Base-by-base conservation (phyloP, 2,888 invertebrate species). In the Chirona hameri region DNA sequence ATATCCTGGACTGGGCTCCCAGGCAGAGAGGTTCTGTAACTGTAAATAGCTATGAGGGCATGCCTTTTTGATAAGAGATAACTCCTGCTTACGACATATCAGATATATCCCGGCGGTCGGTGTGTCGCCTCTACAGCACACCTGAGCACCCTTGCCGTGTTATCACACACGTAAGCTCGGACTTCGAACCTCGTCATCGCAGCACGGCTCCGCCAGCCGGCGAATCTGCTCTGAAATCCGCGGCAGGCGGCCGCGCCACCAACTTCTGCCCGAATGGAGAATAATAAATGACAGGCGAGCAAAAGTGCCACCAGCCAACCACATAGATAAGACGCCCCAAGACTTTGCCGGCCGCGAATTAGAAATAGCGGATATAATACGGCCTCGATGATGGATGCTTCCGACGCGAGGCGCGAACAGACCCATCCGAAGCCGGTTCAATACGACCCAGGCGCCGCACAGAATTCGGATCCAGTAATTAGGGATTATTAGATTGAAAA, bases 401-500 rank as follows among this genome's bases (percentile, higher is more conserved):
- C 46, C 46, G 76, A 76, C 9, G 39, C 46, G 18, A 24, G 31
- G 18, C 3, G 24, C 76, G 46, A 76, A 76, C 76, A 76, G 76
- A 76, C 76, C 76, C 76, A 46, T 76, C 76, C 39, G 46, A 76
- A 76, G 76, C 76, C 39, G 39, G 76, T 76, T 76, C 76, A 76
- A 76, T 76, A 76, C 24, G 39, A 12, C 76, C 21, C 7, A 24
- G 76, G 46, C 76, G 46, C 12, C 76, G 76, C 76, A 9, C 76
- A 46, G 76, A 76, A 76, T 76, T 76, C 76, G 7, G 76, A 76
- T 21, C 46, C 76, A 1, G 76, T 76, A 76, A 76, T 76, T 76
- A 76, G 76, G 76, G 76, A 39, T 76, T 76, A 76, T 76, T 76
- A 76, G 76, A 76, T 76, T 76, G 76, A 76, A 76, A 76, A 76